phyloP scores from a whole-genome alignment of 1,140 invertebrate genomes.

The Atta colombica region DNA sequence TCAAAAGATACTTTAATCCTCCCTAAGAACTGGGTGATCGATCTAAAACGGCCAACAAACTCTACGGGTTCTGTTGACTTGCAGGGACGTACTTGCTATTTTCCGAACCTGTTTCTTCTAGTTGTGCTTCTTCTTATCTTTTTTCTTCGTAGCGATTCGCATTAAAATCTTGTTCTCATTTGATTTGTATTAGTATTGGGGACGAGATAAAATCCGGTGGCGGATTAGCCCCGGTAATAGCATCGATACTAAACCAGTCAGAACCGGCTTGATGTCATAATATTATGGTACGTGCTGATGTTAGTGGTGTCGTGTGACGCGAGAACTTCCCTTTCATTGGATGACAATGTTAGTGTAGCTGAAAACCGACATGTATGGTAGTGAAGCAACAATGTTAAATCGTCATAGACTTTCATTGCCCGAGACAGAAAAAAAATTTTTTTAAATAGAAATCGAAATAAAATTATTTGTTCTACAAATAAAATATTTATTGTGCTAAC shows the following conservation, averaged over 20 bases:
- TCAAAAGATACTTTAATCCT: slow-evolving; percentile 58
- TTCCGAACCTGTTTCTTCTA: slow-evolving; percentile 53
- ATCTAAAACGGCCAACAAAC: slow-evolving; percentile 60
- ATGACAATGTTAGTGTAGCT: slow-evolving; percentile 7
- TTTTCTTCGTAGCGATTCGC: neutral
- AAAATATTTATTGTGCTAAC: neutral
- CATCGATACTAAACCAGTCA: slow-evolving; percentile 60
- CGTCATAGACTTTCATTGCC: neutral
- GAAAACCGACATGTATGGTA: slow-evolving; percentile 11
- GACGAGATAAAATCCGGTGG: slow-evolving; percentile 71
- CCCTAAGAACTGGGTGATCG: slow-evolving; percentile 63
- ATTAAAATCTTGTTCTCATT: slow-evolving; percentile 65
- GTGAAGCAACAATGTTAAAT: slow-evolving; percentile 17
- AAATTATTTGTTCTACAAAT: neutral
- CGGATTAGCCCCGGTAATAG: slow-evolving; percentile 68
- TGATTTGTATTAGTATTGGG: slow-evolving; percentile 47
- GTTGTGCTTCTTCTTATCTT: slow-evolving; percentile 29
- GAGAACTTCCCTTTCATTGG: slow-evolving; percentile 13
- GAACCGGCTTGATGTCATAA: slow-evolving; percentile 70
- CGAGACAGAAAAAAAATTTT: neutral
- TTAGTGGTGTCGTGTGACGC: slow-evolving; percentile 32
- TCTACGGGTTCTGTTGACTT: slow-evolving; percentile 47
- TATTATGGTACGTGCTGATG: slow-evolving; percentile 68
- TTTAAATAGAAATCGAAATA: neutral
- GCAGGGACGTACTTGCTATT: slow-evolving; percentile 32